A percentile compares a stretch with the other conserved stretches of the same genome.
These are phyloP conservation scores for Monochamus saltuarius DNA, from an alignment of 1,140 invertebrate genomes.

Conservation along the genomic window DNA sequence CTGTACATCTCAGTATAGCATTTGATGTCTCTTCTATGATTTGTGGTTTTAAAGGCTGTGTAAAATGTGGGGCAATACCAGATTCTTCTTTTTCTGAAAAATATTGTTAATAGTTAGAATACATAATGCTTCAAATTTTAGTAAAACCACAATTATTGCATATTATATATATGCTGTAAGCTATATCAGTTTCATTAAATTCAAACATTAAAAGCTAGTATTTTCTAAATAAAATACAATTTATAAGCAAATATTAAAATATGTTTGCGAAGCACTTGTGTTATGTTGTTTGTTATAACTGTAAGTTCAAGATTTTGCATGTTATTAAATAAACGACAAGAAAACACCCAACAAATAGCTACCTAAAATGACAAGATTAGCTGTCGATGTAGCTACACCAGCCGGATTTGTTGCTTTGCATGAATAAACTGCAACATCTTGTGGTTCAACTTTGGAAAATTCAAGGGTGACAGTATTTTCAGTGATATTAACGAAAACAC, in stretches of 20 bases:
- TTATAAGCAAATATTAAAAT: no score
- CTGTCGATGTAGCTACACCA: constrained; percentile 76
- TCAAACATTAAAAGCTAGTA: no score
- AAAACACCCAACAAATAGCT: constrained; percentile 41
- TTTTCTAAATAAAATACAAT: no score
- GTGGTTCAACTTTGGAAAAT: constrained; percentile 63
- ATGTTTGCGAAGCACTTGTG: constrained; percentile 2
- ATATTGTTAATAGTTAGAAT: neutral
- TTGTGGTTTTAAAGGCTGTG: constrained; percentile 65
- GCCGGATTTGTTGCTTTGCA: constrained; percentile 75
- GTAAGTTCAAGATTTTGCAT: neutral
- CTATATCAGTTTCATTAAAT: no score
- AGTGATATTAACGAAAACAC: constrained; percentile 61
- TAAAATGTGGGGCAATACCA: constrained; percentile 64
- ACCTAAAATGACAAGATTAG: constrained; percentile 71
- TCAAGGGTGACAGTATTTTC: constrained; percentile 67
- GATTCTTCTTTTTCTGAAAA: constrained; percentile 65
- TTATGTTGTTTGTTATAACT: neutral
- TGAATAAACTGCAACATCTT: constrained; percentile 77
- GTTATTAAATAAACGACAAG: neutral
- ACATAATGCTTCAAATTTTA: constrained; percentile 1
- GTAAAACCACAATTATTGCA: neutral
- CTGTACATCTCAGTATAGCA: constrained; percentile 63
- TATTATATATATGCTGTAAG: no score
- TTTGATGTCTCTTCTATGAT: constrained; percentile 63